Evolutionary conservation across 2,888 invertebrate genomes (phyloP), one percentile per base, ranked within the genome.

Genomic region (Euplagia quadripunctaria): DNA sequence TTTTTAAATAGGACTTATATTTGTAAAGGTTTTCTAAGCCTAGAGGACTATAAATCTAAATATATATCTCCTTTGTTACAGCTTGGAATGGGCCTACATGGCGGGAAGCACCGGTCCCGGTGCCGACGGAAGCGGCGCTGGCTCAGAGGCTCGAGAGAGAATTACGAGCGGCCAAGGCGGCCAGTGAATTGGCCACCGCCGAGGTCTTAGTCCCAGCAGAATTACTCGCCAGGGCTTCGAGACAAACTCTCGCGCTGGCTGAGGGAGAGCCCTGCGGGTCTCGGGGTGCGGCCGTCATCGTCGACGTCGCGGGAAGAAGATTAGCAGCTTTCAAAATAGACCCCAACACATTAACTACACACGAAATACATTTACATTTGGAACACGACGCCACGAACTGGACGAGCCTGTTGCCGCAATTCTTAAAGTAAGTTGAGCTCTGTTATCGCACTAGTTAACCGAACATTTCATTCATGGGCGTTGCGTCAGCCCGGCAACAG

Each of bases 181-280:
- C 97, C 86, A 96, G 96, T 86, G 97, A 98, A 92, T 94, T 98
- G 83, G 97, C 98, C 74, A 97, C 98, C 88, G 98, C 98, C 42
- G 98, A 98, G 94, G 98, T 98, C 73, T 96, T 98, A 81, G 96
- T 99, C 84, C 99, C 99, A 58, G 97, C 97, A 71, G 98, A 98
- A 91, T 97, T 98, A 80, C 96, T 98, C 74, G 97, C 97, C 81
- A 96, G 97, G 82, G 97, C 98, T 78, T 97, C 98, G 67, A 96
- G 97, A 80, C 98, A 98, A 90, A 97, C 98, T 77, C 96, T 98
- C 71, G 96, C 97, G 72, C 97, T 98, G 96, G 98, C 99, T 1
- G 98, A 98, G 90, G 97, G 97, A 70, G 99, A 99, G 93, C 99
- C 99, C 31, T 99, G 98, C 94, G 99, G 99, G 70, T 97, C 98